These are phyloP conservation scores for Operophtera brumata DNA, from an alignment of 2,888 invertebrate species.

Conservation along the genomic window DNA sequence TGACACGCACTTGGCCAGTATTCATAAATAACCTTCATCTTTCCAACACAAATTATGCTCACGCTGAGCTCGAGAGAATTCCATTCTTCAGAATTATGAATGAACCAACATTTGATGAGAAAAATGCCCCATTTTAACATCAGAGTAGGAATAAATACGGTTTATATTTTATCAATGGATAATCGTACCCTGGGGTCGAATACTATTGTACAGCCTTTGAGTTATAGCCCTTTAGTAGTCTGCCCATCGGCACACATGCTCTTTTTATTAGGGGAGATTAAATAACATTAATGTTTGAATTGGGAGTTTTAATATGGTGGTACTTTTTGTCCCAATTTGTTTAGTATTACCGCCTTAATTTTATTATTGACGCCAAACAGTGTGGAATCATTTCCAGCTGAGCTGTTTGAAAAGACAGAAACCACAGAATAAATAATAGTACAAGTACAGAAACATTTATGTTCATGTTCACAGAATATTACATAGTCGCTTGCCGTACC, in stretches of 20 bases:
- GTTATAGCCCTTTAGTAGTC: slow-evolving; percentile 30
- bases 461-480: no score
- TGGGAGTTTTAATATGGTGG: neutral
- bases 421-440: no score
- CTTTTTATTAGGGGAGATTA: slow-evolving; percentile 14
- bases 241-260: slow-evolving; percentile 19
- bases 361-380: neutral
- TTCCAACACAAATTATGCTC: slow-evolving; percentile 9
- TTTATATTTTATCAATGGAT: slow-evolving; percentile 31
- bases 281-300: neutral
- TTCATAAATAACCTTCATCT: neutral
- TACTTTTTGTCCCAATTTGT: slow-evolving; percentile 4
- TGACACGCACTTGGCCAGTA: neutral
- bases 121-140: slow-evolving; percentile 31
- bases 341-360: neutral
- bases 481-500: no score
- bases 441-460: no score
- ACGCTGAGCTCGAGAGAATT: slow-evolving; percentile 10
- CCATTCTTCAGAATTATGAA: slow-evolving; percentile 25
- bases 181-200: slow-evolving; percentile 35
- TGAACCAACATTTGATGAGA: slow-evolving; percentile 21
- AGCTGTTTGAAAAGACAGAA: neutral
- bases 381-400: slow-evolving; percentile 3
- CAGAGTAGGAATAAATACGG: slow-evolving; percentile 33
- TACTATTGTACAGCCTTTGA: slow-evolving; percentile 37